A percentile compares a stretch with the other conserved stretches of the same genome.
phyloP scores from a whole-genome alignment of 2,113 vertebrate genomes.

The Gobius niger region DNA sequence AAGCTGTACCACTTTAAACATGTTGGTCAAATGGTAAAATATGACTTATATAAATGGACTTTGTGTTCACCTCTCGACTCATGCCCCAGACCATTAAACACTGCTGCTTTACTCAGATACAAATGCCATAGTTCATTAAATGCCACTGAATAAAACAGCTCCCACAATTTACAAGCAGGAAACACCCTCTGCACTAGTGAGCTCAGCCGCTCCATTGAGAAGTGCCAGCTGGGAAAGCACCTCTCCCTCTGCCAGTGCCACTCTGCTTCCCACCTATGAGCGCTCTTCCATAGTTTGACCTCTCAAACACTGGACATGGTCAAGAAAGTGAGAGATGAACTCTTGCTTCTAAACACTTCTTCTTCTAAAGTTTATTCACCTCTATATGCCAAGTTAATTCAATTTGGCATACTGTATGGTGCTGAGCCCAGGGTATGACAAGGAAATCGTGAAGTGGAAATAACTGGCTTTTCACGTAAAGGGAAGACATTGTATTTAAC shows the following conservation, averaged over 20 bases:
- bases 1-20: too few relatives aligned
- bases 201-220: constrained; percentile 38
- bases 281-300: constrained; percentile 11
- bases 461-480: not conserved
- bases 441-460: not conserved
- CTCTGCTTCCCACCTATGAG: constrained; percentile 26
- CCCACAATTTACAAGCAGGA: constrained; percentile 47
- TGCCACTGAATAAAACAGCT: constrained; percentile 33
- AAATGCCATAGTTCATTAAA: constrained; percentile 5
- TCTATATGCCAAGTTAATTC: constrained; percentile 14
- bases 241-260: constrained; percentile 40
- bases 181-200: constrained; percentile 55
- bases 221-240: constrained; percentile 68
- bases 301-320: constrained; percentile 29
- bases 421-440: constrained; percentile 3
- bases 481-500: not conserved
- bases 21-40: too few relatives aligned
- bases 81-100: not conserved
- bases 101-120: not conserved
- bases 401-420: constrained; percentile 5
- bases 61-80: not conserved
- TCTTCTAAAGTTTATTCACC: too few relatives aligned
- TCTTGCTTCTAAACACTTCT: constrained; percentile 43
- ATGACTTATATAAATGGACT: not conserved
- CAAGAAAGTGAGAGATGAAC: constrained; percentile 55